Evolutionary conservation across 2,113 vertebrate species (phyloP), one percentile per base, ranked within the genome.

Genomic region (Formicarius rufipectus): DNA sequence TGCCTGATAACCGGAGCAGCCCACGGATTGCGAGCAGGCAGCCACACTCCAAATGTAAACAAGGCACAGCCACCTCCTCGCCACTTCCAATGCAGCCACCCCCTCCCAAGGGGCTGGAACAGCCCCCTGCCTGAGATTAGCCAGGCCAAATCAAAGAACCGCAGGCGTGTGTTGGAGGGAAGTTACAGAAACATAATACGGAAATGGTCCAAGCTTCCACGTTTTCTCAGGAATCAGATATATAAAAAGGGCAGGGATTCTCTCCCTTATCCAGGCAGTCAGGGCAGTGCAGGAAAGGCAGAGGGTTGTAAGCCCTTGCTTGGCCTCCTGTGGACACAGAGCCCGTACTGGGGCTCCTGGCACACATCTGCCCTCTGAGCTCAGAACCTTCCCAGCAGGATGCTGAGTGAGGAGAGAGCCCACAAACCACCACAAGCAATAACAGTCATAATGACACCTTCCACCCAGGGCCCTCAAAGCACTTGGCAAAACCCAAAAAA

Each of bases 161-260:
- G 39, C 42, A 71, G 73, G 52, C 6, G 0, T 56, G 31, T n/a
- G 53, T 58, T 4, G 3, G 74, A 82, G 72, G 55, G 73, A 47
- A 45, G 21, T 69, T 74, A n/a, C 33, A 62, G 82, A 95, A 97
- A 92, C 39, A 50, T n/a, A 84, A 85, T 28, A 72, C 80, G 89
- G 45, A 93, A 96, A 58, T 50, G 67, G 30, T 78, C 63, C n/a
- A 28, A 35, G 79, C 84, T 94, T 89, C 35, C 72, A 58, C 47
- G 35, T 95, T 95, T 93, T 91, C 84, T 92, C 75, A 52, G 86
- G 69, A 62, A 74, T 78, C 53, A 6, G 37, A 31, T 49, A 30
- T 27, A 53, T 42, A 56, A 60, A 85, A 75, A 75, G 56, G 4
- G 0, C 66, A 42, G 71, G 69, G 40, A 40, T 82, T 27, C 37